Base-by-base conservation (phyloP, 2,113 vertebrate species). In the Pseudorectes ferrugineus region DNA sequence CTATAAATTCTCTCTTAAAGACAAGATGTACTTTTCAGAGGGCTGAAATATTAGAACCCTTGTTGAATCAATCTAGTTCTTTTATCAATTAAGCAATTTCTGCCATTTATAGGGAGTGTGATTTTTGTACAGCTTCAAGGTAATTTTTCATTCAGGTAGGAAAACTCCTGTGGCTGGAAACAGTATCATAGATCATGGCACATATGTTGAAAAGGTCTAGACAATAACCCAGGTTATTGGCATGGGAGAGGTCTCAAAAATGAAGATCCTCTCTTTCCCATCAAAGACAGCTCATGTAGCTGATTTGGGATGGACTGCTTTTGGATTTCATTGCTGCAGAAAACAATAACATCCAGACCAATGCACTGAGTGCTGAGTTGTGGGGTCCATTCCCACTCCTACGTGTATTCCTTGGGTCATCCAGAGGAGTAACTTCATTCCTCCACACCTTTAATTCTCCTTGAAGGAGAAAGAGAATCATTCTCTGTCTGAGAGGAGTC, bases 1-100 rank as follows among this genome's bases (percentile, higher is more conserved):
- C 66, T 82, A 40, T 88, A 75, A 79, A 83, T 61, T 85, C n/a
- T 85, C 61, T 66, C 89, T 91, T 94, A 77, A 92, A 94, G 31
- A 46, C 38, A 62, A 71, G 24, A 63, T n/a, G 18, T 33, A 35
- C 48, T 87, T 63, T 78, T 57, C 12, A 12, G 29, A 51, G 63
- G 40, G 55, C 35, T 91, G 90, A 71, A 89, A 87, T 54, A 82
- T 46, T 72, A 79, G 61, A 90, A 75, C 1, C 28, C 10, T 55
- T 40, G 13, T 23, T 84, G 59, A 67, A 63, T 22, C 26, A 85
- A 38, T 15, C 48, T 55, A 36, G 14, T 63, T 77, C 26, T 87
- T 18, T 4, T 57, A 72, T 52, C 62, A 77, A 26, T 76, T 18
- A 54, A 79, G 54, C n/a, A 6, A 42, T 85, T 92, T 76, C 54